Conservation (phyloP, 2,113 vertebrate genomes). For the Anguilla japonica region DNA sequence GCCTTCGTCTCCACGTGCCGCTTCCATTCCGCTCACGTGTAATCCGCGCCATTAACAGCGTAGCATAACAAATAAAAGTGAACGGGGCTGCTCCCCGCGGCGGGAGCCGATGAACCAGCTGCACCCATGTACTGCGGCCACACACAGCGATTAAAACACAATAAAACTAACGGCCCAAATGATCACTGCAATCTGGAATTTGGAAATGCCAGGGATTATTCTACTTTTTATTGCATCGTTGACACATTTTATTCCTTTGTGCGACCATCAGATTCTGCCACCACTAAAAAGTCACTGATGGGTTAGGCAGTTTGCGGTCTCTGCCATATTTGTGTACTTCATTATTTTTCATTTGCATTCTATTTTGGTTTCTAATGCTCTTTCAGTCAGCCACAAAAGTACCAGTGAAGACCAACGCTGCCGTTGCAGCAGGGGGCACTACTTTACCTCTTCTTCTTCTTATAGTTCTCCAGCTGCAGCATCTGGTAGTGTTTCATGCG, state of each 20-base stretch:
- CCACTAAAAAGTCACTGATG: neutral
- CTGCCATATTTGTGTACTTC: neutral
- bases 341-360: neutral
- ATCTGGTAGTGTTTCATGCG: constrained; percentile 75
- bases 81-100: neutral
- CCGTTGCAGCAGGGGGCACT: neutral
- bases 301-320: neutral
- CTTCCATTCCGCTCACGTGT: neutral
- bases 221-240: neutral
- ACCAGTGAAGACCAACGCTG: neutral
- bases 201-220: neutral
- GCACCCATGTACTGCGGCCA: too few relatives aligned
- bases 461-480: constrained; percentile 82
- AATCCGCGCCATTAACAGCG: neutral
- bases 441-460: constrained; percentile 85
- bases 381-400: neutral
- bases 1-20: too few relatives aligned
- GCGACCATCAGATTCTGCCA: neutral
- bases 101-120: neutral
- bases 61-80: neutral
- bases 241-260: neutral
- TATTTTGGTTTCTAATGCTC: neutral
- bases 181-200: neutral
- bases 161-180: neutral
- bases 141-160: neutral